Evolutionary conservation across 2,797 vertebrate genomes (phyloP).

Genomic region (Lepilemur ruficaudatus): DNA sequence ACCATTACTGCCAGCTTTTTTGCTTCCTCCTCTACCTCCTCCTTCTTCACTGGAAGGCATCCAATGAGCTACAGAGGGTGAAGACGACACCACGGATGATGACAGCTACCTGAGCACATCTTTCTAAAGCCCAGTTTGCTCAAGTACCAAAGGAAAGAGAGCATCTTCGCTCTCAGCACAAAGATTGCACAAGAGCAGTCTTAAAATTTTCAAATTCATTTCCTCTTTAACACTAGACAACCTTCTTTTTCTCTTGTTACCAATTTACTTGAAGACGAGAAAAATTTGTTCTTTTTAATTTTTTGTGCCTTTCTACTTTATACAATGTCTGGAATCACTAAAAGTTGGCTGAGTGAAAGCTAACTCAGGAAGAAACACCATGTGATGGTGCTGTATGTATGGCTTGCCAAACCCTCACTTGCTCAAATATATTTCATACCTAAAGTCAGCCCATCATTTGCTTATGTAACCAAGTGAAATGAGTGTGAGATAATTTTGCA

Average conservation of each 20-base stretch:
- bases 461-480: not conserved
- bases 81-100: not conserved
- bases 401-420: not conserved
- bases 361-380: not conserved
- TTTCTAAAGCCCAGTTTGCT: not conserved
- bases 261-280: not conserved
- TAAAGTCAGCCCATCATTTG: not conserved
- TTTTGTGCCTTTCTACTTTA: not conserved
- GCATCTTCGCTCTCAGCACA: not conserved
- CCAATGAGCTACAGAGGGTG: not conserved
- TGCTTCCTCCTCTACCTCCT: not conserved
- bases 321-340: not conserved
- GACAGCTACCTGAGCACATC: not conserved
- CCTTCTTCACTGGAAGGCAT: not conserved
- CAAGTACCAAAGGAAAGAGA: not conserved
- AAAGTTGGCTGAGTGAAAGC: not conserved
- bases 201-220: not conserved
- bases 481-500: conserved; percentile 4
- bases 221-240: not conserved
- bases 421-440: not conserved
- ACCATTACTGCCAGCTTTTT: not conserved
- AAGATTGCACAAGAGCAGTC: not conserved
- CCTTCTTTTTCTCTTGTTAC: not conserved
- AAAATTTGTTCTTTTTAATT: not conserved
- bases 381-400: not conserved